Conservation (phyloP, 2,888 invertebrate species). For the Meiosimyza decipiens region DNA sequence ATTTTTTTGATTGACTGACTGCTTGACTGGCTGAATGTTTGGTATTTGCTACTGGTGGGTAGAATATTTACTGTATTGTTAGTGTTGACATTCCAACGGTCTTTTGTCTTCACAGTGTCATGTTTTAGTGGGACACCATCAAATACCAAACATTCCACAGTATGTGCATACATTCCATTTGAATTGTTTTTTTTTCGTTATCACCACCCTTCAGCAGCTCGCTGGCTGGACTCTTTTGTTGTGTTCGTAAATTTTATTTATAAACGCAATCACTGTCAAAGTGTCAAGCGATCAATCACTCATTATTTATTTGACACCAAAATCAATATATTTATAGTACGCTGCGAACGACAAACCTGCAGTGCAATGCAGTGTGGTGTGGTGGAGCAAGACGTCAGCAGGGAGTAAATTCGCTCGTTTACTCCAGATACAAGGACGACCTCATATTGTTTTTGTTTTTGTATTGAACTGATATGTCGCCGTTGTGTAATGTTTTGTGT, state of each 20-base stretch:
- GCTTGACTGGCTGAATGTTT: no score
- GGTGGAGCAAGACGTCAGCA: not conserved
- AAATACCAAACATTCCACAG: no score
- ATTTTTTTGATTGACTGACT: no score
- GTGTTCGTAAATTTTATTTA: slow-evolving; percentile 49
- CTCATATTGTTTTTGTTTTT: not conserved
- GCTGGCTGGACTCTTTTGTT: no score
- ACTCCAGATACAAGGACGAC: not conserved
- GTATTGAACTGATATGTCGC: not conserved
- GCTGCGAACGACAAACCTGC: not conserved
- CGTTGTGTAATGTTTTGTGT: not conserved
- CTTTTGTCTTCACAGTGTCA: no score
- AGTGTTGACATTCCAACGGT: no score
- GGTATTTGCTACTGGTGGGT: no score
- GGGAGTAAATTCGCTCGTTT: not conserved
- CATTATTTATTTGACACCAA: slow-evolving; percentile 46
- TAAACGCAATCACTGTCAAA: slow-evolving; percentile 55
- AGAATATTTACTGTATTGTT: no score
- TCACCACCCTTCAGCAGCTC: no score
- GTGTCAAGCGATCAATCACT: slow-evolving; percentile 58
- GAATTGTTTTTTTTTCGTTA: no score
- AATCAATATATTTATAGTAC: slow-evolving; percentile 45
- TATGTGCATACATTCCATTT: no score
- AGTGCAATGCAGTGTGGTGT: not conserved
- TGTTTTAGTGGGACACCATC: no score